Evolutionary conservation across 2,113 vertebrate species (phyloP).

Genomic region (Tiliqua scincoides): DNA sequence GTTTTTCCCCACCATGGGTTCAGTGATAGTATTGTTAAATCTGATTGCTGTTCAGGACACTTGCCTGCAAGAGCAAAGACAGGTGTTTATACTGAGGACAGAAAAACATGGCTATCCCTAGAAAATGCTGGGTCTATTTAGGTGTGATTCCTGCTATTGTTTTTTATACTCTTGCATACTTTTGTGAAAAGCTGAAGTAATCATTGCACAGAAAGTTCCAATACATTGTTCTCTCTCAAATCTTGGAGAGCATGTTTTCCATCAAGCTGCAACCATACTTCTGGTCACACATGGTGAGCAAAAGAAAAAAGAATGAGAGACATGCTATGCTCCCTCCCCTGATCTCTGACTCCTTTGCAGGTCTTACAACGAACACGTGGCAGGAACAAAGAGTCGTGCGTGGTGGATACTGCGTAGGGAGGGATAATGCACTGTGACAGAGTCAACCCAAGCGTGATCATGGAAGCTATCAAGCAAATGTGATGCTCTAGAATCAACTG

Average conservation of each 20-base stretch:
- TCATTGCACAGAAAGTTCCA: background rate
- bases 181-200: background rate
- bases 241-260: background rate
- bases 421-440: slow-evolving; percentile 58
- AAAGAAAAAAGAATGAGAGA: too few relatives aligned
- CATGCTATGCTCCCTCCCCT: background rate
- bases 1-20: too few relatives aligned
- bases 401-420: slow-evolving; percentile 18
- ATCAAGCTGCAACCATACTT: background rate
- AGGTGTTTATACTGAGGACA: background rate
- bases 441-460: slow-evolving; percentile 51
- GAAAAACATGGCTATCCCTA: background rate
- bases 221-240: background rate
- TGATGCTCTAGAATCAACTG: slow-evolving; percentile 56
- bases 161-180: background rate
- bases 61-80: background rate
- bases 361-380: slow-evolving; percentile 26
- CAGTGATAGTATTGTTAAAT: too few relatives aligned
- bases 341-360: slow-evolving; percentile 39
- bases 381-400: slow-evolving; percentile 17
- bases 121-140: background rate
- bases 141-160: too few relatives aligned
- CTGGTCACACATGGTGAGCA: background rate
- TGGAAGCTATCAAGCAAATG: slow-evolving; percentile 59
- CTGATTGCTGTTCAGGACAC: background rate